Conservation (phyloP, 2,797 vertebrate species). For the Brachyrhaphis roseni region DNA sequence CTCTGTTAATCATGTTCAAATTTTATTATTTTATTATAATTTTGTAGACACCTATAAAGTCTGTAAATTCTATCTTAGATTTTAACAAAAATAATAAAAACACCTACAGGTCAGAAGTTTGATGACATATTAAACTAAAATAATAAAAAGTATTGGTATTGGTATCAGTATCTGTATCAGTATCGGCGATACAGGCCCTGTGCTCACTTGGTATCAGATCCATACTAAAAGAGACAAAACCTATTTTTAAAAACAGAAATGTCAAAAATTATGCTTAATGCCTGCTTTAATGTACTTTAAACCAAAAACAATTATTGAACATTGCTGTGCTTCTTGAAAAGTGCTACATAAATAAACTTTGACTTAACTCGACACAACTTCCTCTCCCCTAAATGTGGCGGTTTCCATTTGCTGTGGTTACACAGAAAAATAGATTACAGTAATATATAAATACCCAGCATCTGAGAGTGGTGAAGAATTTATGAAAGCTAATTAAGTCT, state of each 20-base stretch:
- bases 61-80: too few species aligned
- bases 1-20: too few species aligned
- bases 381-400: background rate
- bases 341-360: background rate
- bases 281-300: background rate
- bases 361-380: background rate
- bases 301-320: too few species aligned
- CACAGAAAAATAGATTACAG: conserved; percentile 58
- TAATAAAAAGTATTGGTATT: too few species aligned
- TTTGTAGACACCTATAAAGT: too few species aligned
- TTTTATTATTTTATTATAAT: too few species aligned
- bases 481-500: conserved; percentile 80
- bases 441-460: conserved; percentile 67
- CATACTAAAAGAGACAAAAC: background rate
- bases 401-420: conserved; percentile 41
- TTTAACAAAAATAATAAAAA: too few species aligned
- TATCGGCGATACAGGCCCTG: too few species aligned
- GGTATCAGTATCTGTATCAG: too few species aligned
- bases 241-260: background rate
- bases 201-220: too few species aligned
- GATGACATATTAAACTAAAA: too few species aligned
- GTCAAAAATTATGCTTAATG: background rate
- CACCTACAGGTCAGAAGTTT: too few species aligned
- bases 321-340: background rate
- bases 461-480: conserved; percentile 76